Evolutionary conservation across 2,797 vertebrate species (phyloP), one percentile per base, ranked within the genome.

Genomic region (Geotrypetes seraphini): DNA sequence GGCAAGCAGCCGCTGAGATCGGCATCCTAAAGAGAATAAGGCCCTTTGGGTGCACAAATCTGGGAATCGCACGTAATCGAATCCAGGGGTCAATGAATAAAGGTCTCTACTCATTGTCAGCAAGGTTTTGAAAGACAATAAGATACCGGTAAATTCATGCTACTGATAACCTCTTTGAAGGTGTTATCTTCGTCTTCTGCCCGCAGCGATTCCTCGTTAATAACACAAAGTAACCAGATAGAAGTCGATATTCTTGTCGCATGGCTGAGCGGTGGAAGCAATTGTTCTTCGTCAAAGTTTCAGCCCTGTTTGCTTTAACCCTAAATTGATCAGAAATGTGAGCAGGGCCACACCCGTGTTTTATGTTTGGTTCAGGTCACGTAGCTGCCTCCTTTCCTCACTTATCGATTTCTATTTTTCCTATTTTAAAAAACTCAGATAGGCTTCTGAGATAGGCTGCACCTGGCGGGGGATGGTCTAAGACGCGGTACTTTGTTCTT

Each of bases 201-300:
- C n/a, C n/a, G n/a, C 27, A 27, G 44, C 31, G 29, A 31, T 31
- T 53, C 37, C 51, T 57, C 58, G 53, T 54, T 49, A 38, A 48
- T 45, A 58, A 63, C 53, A 45, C 51, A 47, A 61, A 50, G 55
- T 32, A 50, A 47, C 49, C 12, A 17, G 57, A 66, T 68, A 55
- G 55, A 47, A 40, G 32, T 43, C 32, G 1, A 1, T 64, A 47
- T 67, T 66, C 62, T 66, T 72, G 60, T 59, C 68, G 51, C 59
- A 68, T 55, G 50, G 62, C 60, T 40, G 60, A 66, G 57, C 50
- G 55, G 49, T 67, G 46, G 50, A 65, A 43, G 60, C 54, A 60
- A 67, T 71, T 73, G 57, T 63, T 71, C 36, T 40, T 63, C 50
- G 65, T 63, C 63, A 71, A 71, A 70, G 65, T 54, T 53, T 46